phyloP scores from a whole-genome alignment of 2,113 vertebrate genomes.

The Mesitornis unicolor region DNA sequence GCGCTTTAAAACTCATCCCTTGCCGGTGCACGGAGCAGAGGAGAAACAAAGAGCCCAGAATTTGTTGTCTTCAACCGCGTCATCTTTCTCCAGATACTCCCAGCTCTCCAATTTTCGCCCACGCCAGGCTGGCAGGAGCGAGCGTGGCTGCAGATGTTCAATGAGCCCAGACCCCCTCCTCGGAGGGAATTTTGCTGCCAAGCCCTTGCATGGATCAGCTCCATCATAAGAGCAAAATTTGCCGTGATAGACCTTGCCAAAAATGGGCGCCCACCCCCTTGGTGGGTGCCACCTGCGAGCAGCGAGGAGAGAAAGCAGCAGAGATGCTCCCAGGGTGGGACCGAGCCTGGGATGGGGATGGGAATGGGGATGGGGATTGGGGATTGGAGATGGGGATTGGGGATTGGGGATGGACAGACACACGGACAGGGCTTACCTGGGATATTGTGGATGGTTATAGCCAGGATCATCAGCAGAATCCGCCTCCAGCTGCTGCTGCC shows the following conservation, averaged over 20 bases:
- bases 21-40: not conserved
- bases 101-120: accelerated
- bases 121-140: not conserved
- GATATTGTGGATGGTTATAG: slow-evolving; percentile 96
- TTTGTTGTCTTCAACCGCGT: not conserved
- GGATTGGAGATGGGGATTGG: too few relatives aligned
- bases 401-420: accelerated
- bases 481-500: slow-evolving; percentile 85
- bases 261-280: accelerated
- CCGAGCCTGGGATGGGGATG: too few relatives aligned
- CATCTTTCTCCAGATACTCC: not conserved
- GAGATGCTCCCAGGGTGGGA: accelerated
- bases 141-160: not conserved
- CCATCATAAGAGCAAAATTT: not conserved
- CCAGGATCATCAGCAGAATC: slow-evolving; percentile 88
- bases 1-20: not conserved
- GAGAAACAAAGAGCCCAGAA: not conserved
- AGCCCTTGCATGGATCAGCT: not conserved
- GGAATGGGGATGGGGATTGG: too few relatives aligned
- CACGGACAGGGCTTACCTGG: slow-evolving; percentile 77
- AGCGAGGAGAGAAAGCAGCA: not conserved
- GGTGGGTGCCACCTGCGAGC: accelerated
- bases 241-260: accelerated
- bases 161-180: not conserved
- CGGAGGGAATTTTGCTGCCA: not conserved